Base-by-base conservation (phyloP, 1,140 invertebrate genomes). In the Drosophila paulistorum region DNA sequence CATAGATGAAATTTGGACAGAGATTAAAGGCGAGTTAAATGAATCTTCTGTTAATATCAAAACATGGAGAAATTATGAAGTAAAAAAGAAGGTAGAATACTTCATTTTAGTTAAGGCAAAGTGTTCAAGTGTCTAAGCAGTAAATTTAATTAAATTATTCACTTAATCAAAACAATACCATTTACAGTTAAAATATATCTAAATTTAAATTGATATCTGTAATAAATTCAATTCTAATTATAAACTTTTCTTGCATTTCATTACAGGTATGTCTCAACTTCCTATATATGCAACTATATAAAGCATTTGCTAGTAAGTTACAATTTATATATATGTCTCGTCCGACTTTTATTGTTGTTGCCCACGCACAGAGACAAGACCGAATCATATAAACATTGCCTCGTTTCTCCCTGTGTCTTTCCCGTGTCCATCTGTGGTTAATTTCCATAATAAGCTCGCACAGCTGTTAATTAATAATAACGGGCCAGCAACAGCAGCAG, bases 381-480 rank as follows among this genome's bases (percentile, higher is more conserved):
- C 20, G 10, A 61, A 41, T 68, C 59, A 23, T 79, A 57, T 66
- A 68, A 37, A 64, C 71, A 69, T 68, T 74, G 62, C 20, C 66
- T 64, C 63, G 63, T 55, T 9, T 60, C 37, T 45, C 66, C n/a
- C 11, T 13, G 3, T 4, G 0, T 39, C 37, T 37, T 0, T 13
- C 1, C 0, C 11, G 4, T 65, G 59, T 68, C 71, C 83, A 79
- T 83, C 76, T 79, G 82, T 78, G 68, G 68, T 74, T 51, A 71
- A 89, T 87, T 89, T 87, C 77, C 84, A 87, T 89, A 87, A 77
- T 80, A 87, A 74, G 80, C 83, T 7, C 4, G 80, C 84, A 80
- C 83, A 89, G 83, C 84, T 87, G 83, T 89, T 87, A 83, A 87
- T 89, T 89, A 87, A 83, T 89, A 87, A 89, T 89, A 87, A 89